Evolutionary conservation across 2,888 invertebrate genomes (phyloP).

Genomic region (Phlogophora meticulosa): DNA sequence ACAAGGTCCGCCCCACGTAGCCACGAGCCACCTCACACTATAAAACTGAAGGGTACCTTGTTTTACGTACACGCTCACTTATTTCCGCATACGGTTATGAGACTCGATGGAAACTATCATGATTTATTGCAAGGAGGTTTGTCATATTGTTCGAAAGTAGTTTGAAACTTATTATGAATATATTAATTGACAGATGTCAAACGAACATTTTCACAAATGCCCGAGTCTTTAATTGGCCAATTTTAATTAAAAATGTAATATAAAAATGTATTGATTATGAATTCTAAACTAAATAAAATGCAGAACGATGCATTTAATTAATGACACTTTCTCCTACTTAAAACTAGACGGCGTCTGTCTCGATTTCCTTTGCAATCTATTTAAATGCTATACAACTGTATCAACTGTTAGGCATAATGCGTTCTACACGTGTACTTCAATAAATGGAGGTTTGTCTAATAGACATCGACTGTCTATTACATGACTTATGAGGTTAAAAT

Average conservation of each 20-base stretch:
- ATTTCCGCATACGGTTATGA: slow-evolving; percentile 55
- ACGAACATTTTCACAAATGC: slow-evolving; percentile 1
- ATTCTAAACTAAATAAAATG: slow-evolving; percentile 14
- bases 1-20: slow-evolving; percentile 55
- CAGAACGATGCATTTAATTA: slow-evolving; percentile 14
- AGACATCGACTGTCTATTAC: slow-evolving; percentile 53
- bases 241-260: background rate
- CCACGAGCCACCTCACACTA: slow-evolving; percentile 46
- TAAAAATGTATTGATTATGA: slow-evolving; percentile 12
- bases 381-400: slow-evolving; percentile 13
- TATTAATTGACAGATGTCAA: slow-evolving; percentile 5
- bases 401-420: slow-evolving; percentile 20
- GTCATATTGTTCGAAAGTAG: slow-evolving; percentile 13
- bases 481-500: slow-evolving; percentile 67
- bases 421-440: slow-evolving; percentile 48
- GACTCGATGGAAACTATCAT: slow-evolving; percentile 45
- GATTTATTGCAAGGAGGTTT: slow-evolving; percentile 46
- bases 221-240: background rate
- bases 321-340: slow-evolving; percentile 20
- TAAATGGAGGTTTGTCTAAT: slow-evolving; percentile 53
- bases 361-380: slow-evolving; percentile 27
- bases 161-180: slow-evolving; percentile 25
- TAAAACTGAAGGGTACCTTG: slow-evolving; percentile 61
- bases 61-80: slow-evolving; percentile 55
- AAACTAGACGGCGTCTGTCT: slow-evolving; percentile 1